phyloP scores from a whole-genome alignment of 2,888 invertebrate species.

The Eurytoma adleriae region DNA sequence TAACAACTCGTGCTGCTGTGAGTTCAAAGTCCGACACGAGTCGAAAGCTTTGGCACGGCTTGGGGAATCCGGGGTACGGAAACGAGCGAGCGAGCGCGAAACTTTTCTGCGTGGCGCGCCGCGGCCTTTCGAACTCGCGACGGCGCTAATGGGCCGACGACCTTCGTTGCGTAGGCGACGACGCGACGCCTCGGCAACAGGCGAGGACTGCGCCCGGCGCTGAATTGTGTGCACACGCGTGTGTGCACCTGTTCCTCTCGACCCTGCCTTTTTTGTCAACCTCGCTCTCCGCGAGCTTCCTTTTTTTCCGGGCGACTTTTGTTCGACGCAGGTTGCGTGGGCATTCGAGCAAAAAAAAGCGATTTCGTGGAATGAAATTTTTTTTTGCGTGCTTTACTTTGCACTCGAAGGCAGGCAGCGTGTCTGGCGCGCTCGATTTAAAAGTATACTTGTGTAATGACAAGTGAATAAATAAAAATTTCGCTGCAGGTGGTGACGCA shows the following conservation, averaged over 20 bases:
- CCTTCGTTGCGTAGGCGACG: slow-evolving; percentile 43
- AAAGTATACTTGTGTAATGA: too few relatives aligned
- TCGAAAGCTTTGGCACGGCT: not conserved
- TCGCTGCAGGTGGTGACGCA: too few relatives aligned
- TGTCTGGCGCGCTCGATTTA: too few relatives aligned
- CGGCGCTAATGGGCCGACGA: slow-evolving; percentile 49
- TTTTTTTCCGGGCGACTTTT: not conserved
- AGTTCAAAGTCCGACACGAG: not conserved
- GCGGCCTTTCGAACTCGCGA: not conserved
- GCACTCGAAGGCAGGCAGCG: not conserved
- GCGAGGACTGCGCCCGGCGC: slow-evolving; percentile 17
- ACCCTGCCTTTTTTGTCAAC: not conserved
- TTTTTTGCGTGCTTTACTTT: not conserved
- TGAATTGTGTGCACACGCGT: not conserved
- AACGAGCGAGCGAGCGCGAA: slow-evolving; percentile 37
- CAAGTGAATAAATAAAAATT: too few relatives aligned
- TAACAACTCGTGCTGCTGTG: slow-evolving; percentile 2
- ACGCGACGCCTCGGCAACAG: not conserved
- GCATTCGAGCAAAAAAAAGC: not conserved
- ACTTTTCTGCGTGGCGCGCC: not conserved
- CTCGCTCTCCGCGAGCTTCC: not conserved
- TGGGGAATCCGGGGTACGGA: not conserved
- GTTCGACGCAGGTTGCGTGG: not conserved
- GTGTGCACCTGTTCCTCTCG: slow-evolving; percentile 37
- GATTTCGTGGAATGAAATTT: too few relatives aligned